Evolutionary conservation across 2,113 vertebrate genomes (phyloP).

Genomic region (Pangasianodon gigas): DNA sequence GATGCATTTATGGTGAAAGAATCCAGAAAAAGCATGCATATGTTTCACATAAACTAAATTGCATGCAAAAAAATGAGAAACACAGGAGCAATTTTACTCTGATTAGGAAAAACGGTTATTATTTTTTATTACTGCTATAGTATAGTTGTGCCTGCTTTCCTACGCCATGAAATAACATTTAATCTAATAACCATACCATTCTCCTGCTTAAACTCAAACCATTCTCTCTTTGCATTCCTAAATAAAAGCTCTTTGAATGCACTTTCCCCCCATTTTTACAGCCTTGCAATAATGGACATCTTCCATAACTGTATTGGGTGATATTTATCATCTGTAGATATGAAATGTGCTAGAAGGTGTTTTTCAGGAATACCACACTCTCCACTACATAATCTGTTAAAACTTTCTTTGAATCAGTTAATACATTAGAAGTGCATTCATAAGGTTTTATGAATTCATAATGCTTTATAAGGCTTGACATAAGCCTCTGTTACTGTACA

Average conservation of each 20-base stretch:
- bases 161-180: background rate
- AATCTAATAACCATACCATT: background rate
- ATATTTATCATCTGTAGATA: background rate
- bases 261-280: background rate
- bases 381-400: background rate
- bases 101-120: background rate
- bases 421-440: background rate
- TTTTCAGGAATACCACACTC: background rate
- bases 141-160: background rate
- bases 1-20: background rate
- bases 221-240: background rate
- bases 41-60: background rate
- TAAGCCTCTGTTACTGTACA: background rate
- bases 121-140: background rate
- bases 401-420: background rate
- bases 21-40: background rate
- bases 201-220: background rate
- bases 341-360: background rate
- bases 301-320: background rate
- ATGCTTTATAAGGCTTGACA: background rate
- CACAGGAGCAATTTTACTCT: background rate
- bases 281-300: background rate
- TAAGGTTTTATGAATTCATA: background rate
- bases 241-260: background rate
- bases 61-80: background rate